phyloP scores from a whole-genome alignment of 2,113 vertebrate species.

The Larimichthys polyactis region DNA sequence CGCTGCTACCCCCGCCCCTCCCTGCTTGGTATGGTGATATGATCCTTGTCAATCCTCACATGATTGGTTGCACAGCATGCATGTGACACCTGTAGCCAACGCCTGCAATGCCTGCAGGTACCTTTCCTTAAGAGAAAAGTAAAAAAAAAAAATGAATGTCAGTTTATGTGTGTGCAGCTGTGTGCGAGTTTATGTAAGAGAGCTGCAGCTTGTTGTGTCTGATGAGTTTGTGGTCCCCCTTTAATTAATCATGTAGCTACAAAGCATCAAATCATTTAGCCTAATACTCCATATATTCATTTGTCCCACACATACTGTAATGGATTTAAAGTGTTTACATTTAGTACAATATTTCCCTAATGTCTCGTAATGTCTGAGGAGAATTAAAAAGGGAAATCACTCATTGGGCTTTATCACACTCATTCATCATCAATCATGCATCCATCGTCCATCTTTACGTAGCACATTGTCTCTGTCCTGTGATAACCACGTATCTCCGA shows the following conservation, averaged over 20 bases:
- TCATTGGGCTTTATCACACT: conserved; percentile 13
- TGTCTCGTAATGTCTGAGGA: not conserved
- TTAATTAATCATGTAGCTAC: conserved; percentile 35
- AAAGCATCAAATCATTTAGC: conserved; percentile 29
- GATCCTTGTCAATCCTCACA: too few relatives aligned
- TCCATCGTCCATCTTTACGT: not conserved
- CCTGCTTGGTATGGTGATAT: too few relatives aligned
- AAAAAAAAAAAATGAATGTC: too few relatives aligned
- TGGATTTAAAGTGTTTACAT: conserved; percentile 11
- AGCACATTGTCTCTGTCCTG: not conserved
- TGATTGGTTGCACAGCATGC: too few relatives aligned
- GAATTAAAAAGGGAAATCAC: not conserved
- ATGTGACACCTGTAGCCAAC: too few relatives aligned
- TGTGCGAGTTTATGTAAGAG: not conserved
- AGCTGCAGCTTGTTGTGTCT: conserved; percentile 9
- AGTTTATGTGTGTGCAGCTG: not conserved
- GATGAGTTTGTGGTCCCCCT: conserved; percentile 20
- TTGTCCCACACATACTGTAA: conserved; percentile 4
- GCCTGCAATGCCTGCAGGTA: too few relatives aligned
- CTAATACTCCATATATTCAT: conserved; percentile 31
- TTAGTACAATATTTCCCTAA: not conserved
- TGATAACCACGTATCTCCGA: not conserved
- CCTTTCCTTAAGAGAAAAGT: too few relatives aligned
- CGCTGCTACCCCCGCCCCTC: too few relatives aligned
- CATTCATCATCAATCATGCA: not conserved